phyloP scores from a whole-genome alignment of 64 coral and sea anemone species.

The Actinia equina region DNA sequence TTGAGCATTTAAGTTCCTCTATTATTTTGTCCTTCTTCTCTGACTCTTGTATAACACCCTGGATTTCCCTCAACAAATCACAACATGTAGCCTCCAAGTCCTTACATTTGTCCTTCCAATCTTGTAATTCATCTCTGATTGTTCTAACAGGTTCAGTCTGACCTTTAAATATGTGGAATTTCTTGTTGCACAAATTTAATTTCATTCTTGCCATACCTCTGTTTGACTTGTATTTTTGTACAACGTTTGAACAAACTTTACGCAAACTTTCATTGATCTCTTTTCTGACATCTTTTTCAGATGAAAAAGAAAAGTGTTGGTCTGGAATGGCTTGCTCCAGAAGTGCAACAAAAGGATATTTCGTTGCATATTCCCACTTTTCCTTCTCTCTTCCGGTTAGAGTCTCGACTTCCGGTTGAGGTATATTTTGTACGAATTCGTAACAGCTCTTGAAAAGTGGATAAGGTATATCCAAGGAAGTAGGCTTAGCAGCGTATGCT shows the following conservation, averaged over 20 bases:
- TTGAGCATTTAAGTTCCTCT: constrained; percentile 16
- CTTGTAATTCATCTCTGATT: constrained; percentile 8
- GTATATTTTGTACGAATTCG: constrained; percentile 29
- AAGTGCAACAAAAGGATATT: no score
- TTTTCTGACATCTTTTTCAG: background rate
- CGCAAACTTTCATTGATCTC: constrained; percentile 11
- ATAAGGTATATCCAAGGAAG: constrained; percentile 52
- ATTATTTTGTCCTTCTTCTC: constrained; percentile 9
- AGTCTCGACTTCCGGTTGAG: background rate
- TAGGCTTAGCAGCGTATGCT: constrained; percentile 35
- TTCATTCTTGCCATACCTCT: constrained; percentile 58
- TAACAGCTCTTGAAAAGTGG: constrained; percentile 49
- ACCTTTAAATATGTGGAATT: no score
- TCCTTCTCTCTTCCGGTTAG: constrained; percentile 29
- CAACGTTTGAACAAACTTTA: constrained; percentile 11
- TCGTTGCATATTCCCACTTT: background rate
- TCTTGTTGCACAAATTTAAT: no score
- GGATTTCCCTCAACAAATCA: background rate
- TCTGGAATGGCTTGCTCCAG: no score
- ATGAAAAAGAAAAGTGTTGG: background rate
- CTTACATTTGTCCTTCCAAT: constrained; percentile 4
- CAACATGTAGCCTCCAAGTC: background rate
- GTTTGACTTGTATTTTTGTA: constrained; percentile 37
- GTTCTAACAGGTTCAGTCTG: no score
- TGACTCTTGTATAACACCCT: background rate